These are phyloP conservation scores for Malurus alboscapulatus DNA, from an alignment of 2,113 vertebrate species.

Conservation along the genomic window DNA sequence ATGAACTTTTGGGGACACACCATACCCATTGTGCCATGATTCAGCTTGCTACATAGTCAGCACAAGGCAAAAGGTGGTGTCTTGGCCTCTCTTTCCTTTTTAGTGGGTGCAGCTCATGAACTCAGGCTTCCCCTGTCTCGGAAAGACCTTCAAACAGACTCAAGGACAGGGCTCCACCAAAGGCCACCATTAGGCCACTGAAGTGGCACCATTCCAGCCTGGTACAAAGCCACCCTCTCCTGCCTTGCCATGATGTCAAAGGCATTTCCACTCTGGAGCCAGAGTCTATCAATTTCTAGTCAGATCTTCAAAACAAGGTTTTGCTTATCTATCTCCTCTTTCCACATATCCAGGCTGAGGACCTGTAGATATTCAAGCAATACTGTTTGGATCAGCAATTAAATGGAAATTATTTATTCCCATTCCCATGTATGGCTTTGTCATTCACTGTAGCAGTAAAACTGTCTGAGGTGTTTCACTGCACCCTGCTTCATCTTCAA, in stretches of 20 bases:
- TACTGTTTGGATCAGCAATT: not conserved
- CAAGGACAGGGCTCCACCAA: not conserved
- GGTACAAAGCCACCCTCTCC: not conserved
- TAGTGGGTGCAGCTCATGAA: not conserved
- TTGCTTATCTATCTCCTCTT: not conserved
- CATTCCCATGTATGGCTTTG: not conserved
- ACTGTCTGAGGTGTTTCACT: not conserved
- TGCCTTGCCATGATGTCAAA: not conserved
- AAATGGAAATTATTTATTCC: not conserved
- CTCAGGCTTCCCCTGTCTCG: not conserved
- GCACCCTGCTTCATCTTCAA: not conserved
- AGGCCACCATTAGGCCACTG: not conserved
- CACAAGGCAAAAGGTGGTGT: not conserved
- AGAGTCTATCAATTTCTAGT: not conserved
- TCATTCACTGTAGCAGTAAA: not conserved
- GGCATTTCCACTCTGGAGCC: not conserved
- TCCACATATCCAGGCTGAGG: not conserved
- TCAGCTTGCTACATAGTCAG: not conserved
- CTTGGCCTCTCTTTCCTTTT: not conserved
- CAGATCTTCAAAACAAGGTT: not conserved
- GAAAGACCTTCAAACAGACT: not conserved
- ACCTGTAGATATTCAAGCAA: not conserved
- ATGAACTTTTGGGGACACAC: not conserved
- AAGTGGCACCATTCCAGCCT: not conserved
- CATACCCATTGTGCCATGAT: not conserved